Evolutionary conservation across 2,113 vertebrate species (phyloP).

Genomic region (Porphyrio hochstetteri): DNA sequence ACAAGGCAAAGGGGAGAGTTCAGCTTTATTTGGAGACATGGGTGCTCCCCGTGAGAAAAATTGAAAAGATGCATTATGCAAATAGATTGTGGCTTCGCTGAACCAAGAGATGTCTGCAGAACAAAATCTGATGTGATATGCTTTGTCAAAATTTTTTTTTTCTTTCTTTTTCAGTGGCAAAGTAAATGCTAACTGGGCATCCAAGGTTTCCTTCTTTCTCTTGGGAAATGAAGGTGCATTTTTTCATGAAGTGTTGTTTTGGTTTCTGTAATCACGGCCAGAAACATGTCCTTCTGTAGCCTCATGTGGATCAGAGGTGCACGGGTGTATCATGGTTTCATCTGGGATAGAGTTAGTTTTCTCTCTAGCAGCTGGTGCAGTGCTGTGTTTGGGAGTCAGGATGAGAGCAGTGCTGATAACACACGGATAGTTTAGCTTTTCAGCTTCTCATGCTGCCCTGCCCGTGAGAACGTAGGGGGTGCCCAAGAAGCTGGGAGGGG

Average conservation of each 20-base stretch:
- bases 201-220: neutral
- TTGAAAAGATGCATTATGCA: neutral
- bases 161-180: neutral
- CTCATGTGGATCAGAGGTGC: neutral
- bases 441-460: too few relatives aligned
- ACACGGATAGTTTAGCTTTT: too few relatives aligned
- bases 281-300: neutral
- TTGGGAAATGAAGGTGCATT: neutral
- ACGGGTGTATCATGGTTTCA: too few relatives aligned
- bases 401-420: too few relatives aligned
- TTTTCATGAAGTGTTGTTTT: neutral
- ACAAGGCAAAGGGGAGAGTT: neutral
- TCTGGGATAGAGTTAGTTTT: too few relatives aligned
- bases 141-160: neutral
- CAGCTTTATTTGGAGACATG: neutral
- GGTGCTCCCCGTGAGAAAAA: neutral
- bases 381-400: too few relatives aligned
- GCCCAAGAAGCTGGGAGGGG: too few relatives aligned
- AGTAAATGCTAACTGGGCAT: neutral
- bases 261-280: neutral
- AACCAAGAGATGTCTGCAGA: neutral
- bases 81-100: neutral
- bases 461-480: too few relatives aligned
- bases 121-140: neutral
- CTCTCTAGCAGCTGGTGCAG: too few relatives aligned